Conservation (phyloP, 2,888 invertebrate genomes). For the Synergus umbraculus region DNA sequence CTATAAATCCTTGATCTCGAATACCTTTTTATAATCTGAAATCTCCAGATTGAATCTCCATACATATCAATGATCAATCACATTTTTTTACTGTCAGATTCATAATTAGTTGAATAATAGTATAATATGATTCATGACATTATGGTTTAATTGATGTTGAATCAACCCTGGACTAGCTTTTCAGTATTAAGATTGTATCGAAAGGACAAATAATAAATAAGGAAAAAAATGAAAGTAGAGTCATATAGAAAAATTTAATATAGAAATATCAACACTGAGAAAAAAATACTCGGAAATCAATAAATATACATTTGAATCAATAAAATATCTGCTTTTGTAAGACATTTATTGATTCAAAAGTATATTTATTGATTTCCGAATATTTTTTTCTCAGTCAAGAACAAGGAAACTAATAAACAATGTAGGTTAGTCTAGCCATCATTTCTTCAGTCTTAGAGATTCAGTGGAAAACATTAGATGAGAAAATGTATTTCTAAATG, state of each 20-base stretch:
- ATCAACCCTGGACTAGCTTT: background rate
- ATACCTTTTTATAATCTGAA: background rate
- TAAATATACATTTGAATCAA: too few species aligned
- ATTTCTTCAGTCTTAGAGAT: background rate
- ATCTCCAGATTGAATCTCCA: background rate
- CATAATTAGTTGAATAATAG: too few species aligned
- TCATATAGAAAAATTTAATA: background rate
- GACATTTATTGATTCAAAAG: too few species aligned
- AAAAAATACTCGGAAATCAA: too few species aligned
- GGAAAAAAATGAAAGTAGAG: background rate
- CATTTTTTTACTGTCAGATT: too few species aligned
- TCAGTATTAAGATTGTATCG: background rate
- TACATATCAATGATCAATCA: too few species aligned
- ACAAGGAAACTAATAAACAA: background rate
- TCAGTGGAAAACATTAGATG: background rate
- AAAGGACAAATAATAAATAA: background rate
- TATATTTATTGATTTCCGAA: too few species aligned
- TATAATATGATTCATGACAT: too few species aligned
- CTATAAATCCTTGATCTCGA: conserved; percentile 1
- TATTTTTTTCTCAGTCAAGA: background rate
- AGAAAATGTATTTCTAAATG: background rate
- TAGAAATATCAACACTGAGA: too few species aligned
- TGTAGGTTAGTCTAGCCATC: background rate
- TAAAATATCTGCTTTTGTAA: too few species aligned
- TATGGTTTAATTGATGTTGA: background rate